Evolutionary conservation across 2,113 vertebrate species (phyloP), one percentile per base, ranked within the genome.

Genomic region (Pelecanus crispus): DNA sequence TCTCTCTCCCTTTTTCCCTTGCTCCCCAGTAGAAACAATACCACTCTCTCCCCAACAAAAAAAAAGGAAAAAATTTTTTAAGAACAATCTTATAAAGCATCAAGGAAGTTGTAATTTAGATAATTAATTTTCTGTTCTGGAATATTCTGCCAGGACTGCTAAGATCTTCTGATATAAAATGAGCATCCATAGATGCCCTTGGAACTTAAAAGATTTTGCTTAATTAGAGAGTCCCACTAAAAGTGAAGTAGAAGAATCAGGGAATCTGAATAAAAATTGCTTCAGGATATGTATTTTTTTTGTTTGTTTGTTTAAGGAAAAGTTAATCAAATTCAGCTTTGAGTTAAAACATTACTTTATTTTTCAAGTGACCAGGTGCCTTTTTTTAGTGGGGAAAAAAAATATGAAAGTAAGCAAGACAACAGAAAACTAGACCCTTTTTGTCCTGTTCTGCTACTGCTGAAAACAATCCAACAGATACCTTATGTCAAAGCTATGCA

Each of bases 31-130:
- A 75, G 25, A 74, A 81, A 62, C 8, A 49, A 26, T n/a, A 29
- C 16, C 13, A 11, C 24, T 17, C 12, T 10, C 6, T 1, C 6
- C 7, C 18, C 1, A 36, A 20, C 9, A 13, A 53, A 16, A 14
- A 32, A 50, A 11, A 26, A 44, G n/a, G 8, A 4, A 50, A 56
- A 38, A 63, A 40, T 40, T 44, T 13, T 44, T 62, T 63, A 56
- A 79, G 5, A 79, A 53, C 4, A 72, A 16, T 53, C 44, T 38
- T 44, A 75, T 12, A 55, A 90, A 80, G 6, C 13, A 50, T 42
- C 5, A 77, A 85, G 20, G 10, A 67, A 47, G 9, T 7, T 77
- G 2, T 12, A 72, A 36, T 62, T 66, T 58, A 32, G 4, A 28
- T 40, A 53, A 68, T 49, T n/a, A 32, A 17, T 78, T 49, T 86